Evolutionary conservation across 2,797 vertebrate genomes (phyloP), one percentile per base, ranked within the genome.

Genomic region (Myiotriccus ornatus): DNA sequence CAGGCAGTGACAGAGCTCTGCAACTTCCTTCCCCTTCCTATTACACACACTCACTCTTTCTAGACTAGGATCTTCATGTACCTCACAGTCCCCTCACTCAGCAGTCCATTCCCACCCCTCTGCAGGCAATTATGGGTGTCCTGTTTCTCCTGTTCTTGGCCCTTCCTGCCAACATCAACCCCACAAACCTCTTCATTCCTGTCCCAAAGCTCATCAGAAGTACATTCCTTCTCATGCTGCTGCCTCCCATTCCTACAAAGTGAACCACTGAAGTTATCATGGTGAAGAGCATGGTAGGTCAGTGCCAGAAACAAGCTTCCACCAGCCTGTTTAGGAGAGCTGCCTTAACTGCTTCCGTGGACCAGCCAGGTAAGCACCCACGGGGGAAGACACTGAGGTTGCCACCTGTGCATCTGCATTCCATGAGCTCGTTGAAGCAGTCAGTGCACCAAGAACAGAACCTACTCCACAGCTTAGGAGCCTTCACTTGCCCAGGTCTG

Each of bases 231-330:
- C 50, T 69, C 39, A 39, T 0, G 1, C 23, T 59, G 60, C 56
- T 59, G 53, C 11, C 30, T 63, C 9, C 53, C 4, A 1, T 44
- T 53, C 32, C 49, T 53, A 39, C 14, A 35, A 25, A 44, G 10
- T 3, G 2, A 73, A 44, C 23, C 0, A 0, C 11, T 41, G 35
- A 69, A 47, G 27, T 34, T 41, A 43, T n/a, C 0, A 0, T n/a
- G 20, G 17, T 37, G 35, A 69, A 46, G 2, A 44, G 12, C 15
- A 11, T 2, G 11, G 70, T 18, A 71, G 49, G 39, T 30, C 32
- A 64, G 34, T 50, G n/a, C 23, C 20, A 47, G 59, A 52, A 77
- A 43, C 43, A 39, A 0, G 0, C 47, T 34, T 32, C 27, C 28
- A 41, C 53, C 53, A 39, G 52, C 30, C 28, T 35, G 4, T 49